Evolutionary conservation across 2,797 vertebrate species (phyloP).

Genomic region (Molossus alvarezi): DNA sequence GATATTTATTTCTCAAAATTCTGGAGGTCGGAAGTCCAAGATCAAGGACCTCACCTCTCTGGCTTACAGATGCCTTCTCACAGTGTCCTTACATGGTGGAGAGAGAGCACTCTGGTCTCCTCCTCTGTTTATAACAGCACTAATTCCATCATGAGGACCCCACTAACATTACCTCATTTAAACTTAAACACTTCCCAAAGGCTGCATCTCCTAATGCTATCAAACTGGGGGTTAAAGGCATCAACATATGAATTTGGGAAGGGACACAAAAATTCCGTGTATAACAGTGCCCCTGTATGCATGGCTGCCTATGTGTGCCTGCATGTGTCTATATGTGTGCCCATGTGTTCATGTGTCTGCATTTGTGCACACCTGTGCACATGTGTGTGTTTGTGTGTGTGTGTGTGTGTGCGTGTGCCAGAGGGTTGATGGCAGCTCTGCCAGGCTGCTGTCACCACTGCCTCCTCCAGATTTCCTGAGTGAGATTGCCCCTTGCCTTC

Average conservation of each 20-base stretch:
- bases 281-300: background rate
- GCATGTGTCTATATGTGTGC: background rate
- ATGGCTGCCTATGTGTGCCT: accelerated
- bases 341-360: background rate
- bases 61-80: background rate
- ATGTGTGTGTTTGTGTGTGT: background rate
- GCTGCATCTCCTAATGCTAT: background rate
- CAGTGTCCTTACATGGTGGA: background rate
- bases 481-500: background rate
- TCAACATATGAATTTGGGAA: background rate
- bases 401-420: background rate
- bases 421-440: background rate
- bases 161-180: background rate
- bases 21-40: background rate
- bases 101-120: background rate
- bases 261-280: background rate
- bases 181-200: background rate
- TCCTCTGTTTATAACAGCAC: background rate
- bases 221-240: too few relatives aligned
- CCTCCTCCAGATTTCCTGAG: background rate
- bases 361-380: accelerated
- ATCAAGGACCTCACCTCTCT: background rate
- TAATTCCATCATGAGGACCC: background rate
- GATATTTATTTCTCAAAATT: background rate
- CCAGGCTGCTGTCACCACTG: background rate